Evolutionary conservation across 2,113 vertebrate genomes (phyloP), one percentile per base, ranked within the genome.

Genomic region (Lagenorhynchus albirostris): DNA sequence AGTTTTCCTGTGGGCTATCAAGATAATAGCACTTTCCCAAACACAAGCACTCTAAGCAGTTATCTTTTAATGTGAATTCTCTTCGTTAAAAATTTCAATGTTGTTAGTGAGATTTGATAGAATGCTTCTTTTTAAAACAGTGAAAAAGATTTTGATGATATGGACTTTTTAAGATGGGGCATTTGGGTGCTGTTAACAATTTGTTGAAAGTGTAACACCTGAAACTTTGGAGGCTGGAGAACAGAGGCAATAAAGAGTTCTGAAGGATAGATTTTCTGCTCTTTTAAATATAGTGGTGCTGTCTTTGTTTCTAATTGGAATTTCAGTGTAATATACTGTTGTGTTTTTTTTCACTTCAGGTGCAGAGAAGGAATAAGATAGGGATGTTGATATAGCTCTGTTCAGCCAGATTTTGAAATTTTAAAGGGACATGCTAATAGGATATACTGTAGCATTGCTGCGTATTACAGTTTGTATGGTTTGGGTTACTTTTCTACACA

Each of bases 401-500:
- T 97, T 88, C 60, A 96, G n/a, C 60, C 79, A 36, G 13, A 91
- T 96, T 38, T 98, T 70, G 44, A 92, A 87, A 96, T 98, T 91
- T 53, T 87, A 84, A 87, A 96, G 60, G 38, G 71, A n/a, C 29
- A 82, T 95, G 63, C 55, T 90, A 44, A 73, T 87, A 96, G 82
- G 60, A 21, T 63, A 12, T 85, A 71, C 70, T 71, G 63, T 94
- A 92, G 36, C 74, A 89, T 95, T 95, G 88, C 38, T 97, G 26
- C 73, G 33, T 84, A 38, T 94, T 89, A 93, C 33, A 81, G 67
- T 71, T 90, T 84, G 60, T 44, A 29, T 83, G 65, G n/a, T 95
- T 96, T 97, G 60, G 21, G 53, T 95, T 95, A 62, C 82, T 95
- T 96, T 95, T 79, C 65, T 87, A 77, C n/a, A 36, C 21, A 60